phyloP scores from a whole-genome alignment of 1,140 invertebrate species.

The Bradynema listronoti region DNA sequence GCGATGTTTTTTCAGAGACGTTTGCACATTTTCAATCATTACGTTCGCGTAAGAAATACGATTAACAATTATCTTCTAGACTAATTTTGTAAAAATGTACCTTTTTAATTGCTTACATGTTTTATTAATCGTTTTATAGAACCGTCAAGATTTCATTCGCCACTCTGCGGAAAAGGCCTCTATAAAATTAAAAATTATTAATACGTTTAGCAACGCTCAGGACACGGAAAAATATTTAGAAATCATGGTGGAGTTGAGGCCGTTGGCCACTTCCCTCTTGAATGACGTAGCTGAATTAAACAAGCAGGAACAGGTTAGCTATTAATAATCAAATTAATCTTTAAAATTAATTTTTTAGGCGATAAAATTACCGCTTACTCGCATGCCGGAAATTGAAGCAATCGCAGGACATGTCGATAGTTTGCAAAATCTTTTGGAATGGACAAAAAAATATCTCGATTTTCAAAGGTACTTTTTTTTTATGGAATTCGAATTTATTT shows the following conservation, averaged over 20 bases:
- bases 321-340: conserved; percentile 2
- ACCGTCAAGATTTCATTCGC: conserved; percentile 26
- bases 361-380: conserved; percentile 19
- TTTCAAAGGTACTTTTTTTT: conserved; percentile 30
- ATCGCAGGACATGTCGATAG: conserved; percentile 25
- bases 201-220: conserved; percentile 30
- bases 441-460: conserved; percentile 32
- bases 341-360: conserved; percentile 23
- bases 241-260: conserved; percentile 31
- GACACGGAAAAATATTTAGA: conserved; percentile 28
- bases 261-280: conserved; percentile 20
- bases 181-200: conserved; percentile 24
- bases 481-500: not conserved
- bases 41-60: conserved; percentile 17
- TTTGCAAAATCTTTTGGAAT: conserved; percentile 33
- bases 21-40: conserved; percentile 34
- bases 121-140: conserved; percentile 16
- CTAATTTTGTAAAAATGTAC: too few relatives aligned
- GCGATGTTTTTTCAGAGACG: conserved; percentile 33
- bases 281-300: conserved; percentile 28
- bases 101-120: not conserved
- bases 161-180: conserved; percentile 15
- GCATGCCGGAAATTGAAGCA: conserved; percentile 14
- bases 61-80: too few relatives aligned
- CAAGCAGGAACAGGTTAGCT: conserved; percentile 29